Evolutionary conservation across 1,140 invertebrate genomes (phyloP).

Genomic region (Drosophila willistoni): DNA sequence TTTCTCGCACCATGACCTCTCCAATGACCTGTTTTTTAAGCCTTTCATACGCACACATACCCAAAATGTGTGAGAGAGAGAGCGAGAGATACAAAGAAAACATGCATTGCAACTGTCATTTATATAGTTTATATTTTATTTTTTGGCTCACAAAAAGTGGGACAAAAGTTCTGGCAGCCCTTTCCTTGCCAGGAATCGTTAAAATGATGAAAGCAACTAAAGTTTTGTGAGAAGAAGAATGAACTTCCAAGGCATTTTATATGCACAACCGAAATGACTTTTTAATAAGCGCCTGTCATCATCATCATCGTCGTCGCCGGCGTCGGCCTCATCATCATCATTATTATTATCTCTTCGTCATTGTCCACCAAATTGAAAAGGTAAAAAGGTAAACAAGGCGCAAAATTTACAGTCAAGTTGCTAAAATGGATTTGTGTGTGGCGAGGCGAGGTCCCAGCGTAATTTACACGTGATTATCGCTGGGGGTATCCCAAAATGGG

Average conservation of each 20-base stretch:
- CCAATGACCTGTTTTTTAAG: slow-evolving; percentile 7
- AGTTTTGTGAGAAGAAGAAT: slow-evolving; percentile 22
- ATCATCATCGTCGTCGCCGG: not conserved
- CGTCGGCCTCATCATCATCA: not conserved
- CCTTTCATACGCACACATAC: not conserved
- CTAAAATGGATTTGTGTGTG: slow-evolving; percentile 27
- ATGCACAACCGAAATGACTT: slow-evolving; percentile 34
- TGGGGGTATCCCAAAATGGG: slow-evolving; percentile 35
- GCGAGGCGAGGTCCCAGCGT: slow-evolving; percentile 23
- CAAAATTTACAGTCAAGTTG: slow-evolving; percentile 25
- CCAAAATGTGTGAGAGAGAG: too few species aligned
- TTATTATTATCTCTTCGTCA: slow-evolving; percentile 4
- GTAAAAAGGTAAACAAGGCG: slow-evolving; percentile 25
- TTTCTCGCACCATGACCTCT: slow-evolving; percentile 1
- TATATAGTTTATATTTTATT: slow-evolving; percentile 9
- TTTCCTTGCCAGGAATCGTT: slow-evolving; percentile 6
- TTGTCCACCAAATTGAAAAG: slow-evolving; percentile 41
- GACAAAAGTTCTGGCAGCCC: slow-evolving; percentile 10
- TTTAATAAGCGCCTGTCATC: slow-evolving; percentile 38
- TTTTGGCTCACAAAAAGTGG: slow-evolving; percentile 30
- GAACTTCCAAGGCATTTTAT: slow-evolving; percentile 18
- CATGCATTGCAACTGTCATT: slow-evolving; percentile 11
- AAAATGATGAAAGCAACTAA: slow-evolving; percentile 32
- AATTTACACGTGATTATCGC: slow-evolving; percentile 65
- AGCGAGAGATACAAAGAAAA: not conserved